Conservation (phyloP, 2,888 invertebrate species). For the Erynnis tages region DNA sequence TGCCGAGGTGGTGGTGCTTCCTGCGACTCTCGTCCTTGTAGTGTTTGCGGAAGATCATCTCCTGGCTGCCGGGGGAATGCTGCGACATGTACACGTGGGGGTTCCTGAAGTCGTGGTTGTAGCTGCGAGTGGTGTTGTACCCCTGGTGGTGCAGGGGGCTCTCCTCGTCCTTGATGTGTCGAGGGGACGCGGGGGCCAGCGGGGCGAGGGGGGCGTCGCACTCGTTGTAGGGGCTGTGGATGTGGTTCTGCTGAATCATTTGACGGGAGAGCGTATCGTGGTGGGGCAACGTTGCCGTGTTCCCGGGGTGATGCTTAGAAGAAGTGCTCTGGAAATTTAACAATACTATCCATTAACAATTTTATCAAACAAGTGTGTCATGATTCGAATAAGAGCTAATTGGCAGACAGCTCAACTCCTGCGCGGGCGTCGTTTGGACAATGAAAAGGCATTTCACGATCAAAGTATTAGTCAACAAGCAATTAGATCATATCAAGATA, state of each 20-base stretch:
- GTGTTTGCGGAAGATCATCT: slow-evolving; percentile 73
- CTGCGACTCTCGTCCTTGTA: slow-evolving; percentile 72
- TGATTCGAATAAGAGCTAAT: slow-evolving; percentile 5
- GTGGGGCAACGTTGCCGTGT: slow-evolving; percentile 85
- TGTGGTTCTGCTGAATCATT: slow-evolving; percentile 71
- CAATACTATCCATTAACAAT: neutral
- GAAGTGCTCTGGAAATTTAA: slow-evolving; percentile 87
- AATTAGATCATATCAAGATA: slow-evolving; percentile 11
- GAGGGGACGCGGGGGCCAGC: slow-evolving; percentile 70
- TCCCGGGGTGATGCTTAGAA: slow-evolving; percentile 88
- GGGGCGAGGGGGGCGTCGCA: slow-evolving; percentile 68
- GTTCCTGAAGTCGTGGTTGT: slow-evolving; percentile 74
- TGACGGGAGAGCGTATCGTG: slow-evolving; percentile 80
- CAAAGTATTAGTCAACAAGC: slow-evolving; percentile 25
- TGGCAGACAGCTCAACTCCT: slow-evolving; percentile 39
- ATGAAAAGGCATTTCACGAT: slow-evolving; percentile 8
- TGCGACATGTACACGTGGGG: slow-evolving; percentile 76
- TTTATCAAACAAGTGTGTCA: neutral
- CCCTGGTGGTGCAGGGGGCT: slow-evolving; percentile 71
- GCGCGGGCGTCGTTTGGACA: slow-evolving; percentile 17
- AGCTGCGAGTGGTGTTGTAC: slow-evolving; percentile 71
- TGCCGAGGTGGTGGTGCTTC: slow-evolving; percentile 80
- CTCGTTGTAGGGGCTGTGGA: slow-evolving; percentile 80
- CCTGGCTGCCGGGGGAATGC: slow-evolving; percentile 71
- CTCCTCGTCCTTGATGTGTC: slow-evolving; percentile 71